Base-by-base conservation (phyloP, 2,888 invertebrate species). In the Agrotis exclamationis region DNA sequence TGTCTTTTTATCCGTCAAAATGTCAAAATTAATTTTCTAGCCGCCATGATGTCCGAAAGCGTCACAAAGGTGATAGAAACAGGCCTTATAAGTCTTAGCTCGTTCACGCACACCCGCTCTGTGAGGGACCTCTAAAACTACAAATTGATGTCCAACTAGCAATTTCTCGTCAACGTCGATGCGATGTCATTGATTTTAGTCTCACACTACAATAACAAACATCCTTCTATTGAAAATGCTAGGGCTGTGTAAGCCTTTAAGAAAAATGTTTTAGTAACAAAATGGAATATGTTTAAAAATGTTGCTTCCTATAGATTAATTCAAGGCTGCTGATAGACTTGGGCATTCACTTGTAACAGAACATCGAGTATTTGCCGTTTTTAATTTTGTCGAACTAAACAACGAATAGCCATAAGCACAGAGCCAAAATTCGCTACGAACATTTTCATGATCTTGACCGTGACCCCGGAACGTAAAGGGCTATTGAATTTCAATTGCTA, bases 171-270 rank as follows among this genome's bases (percentile, higher is more conserved):
- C 90, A 92, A 91, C 91, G 90, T 89, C 90, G 90, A 92, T 90
- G 91, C 89, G 88, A 89, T 88, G 91, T 89, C 91, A 91, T 90
- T 93, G 93, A 93, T 93, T 94, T 93, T 88, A 91, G 92, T 88
- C 91, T 91, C 89, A 82, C 88, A 89, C 90, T 87, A 90, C 92
- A 92, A 92, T 92, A 90, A 91, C 92, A 88, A 89, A 89, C 90
- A 91, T 90, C 92, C 91, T 91, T 90, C 91, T 88, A 91, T 91
- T 90, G 85, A 86, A 87, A 87, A 85, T 75, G 80, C 24, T 69
- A 93, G 93, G 93, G 93, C 70, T 92, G 88, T 14, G 86, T 39
- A 74, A 28, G 14, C 14, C 14, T 54, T 67, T 7, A 78, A 71
- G 45, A 59, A 44, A 20, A 58, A 45, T 22, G 45, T 33, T 57